These are phyloP conservation scores for Bambusicola thoracicus DNA, from an alignment of 2,113 vertebrate genomes.

Conservation along the genomic window DNA sequence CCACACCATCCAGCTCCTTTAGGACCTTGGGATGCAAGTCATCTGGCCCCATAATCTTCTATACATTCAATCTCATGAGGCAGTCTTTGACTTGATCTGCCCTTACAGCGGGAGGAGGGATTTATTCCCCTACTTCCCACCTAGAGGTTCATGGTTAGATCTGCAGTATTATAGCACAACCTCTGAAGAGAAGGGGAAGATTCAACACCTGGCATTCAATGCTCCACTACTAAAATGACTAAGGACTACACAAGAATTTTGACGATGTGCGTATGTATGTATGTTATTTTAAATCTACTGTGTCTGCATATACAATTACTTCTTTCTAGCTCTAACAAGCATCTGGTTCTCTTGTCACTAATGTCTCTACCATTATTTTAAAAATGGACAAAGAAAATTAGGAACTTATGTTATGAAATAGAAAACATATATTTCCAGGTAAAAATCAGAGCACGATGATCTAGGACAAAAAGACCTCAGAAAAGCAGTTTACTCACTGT, in stretches of 20 bases:
- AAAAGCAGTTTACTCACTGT: neutral
- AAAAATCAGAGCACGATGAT: neutral
- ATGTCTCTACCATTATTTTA: neutral
- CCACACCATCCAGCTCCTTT: no score
- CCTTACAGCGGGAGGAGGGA: no score
- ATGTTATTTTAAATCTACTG: slow-evolving; percentile 58
- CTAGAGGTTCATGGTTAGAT: neutral
- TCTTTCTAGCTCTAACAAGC: slow-evolving; percentile 2
- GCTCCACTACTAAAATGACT: slow-evolving; percentile 21
- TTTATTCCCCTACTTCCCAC: no score
- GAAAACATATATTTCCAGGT: neutral
- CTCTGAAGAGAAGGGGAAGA: slow-evolving; percentile 29
- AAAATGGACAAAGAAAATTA: slow-evolving; percentile 10
- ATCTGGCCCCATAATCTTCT: no score
- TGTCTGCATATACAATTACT: neutral
- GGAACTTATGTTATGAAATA: slow-evolving; percentile 1
- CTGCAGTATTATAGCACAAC: neutral
- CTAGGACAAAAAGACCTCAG: neutral
- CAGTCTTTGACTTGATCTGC: no score
- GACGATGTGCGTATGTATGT: slow-evolving; percentile 46
- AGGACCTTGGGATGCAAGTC: no score
- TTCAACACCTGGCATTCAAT: slow-evolving; percentile 39
- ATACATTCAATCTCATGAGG: no score
- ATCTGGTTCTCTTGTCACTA: slow-evolving; percentile 19
- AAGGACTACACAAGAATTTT: slow-evolving; percentile 21